Evolutionary conservation across 2,888 invertebrate species (phyloP), one percentile per base, ranked within the genome.

Genomic region (Spisula solida): DNA sequence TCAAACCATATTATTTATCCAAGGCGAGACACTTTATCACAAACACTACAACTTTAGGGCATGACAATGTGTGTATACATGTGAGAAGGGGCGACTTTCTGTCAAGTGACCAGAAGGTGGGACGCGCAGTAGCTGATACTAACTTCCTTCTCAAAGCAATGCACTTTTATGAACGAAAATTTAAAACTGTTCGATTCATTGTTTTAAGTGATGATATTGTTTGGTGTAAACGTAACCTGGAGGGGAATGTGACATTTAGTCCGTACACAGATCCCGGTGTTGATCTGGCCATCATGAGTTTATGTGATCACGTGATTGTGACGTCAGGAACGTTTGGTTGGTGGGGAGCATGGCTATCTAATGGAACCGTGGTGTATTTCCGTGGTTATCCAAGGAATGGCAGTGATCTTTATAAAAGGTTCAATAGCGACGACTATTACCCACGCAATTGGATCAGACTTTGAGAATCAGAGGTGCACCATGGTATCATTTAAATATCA

Each of bases 311-410:
- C 51, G 56, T 81, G 20, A 20, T 81, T 34, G 34, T 81, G 8
- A 81, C 81, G 12, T 31, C 56, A 1, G 81, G 81, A 12, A 34
- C 81, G n/a, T 81, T 81, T 56, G 81, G 81, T 10, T 81, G 81
- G 56, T 86, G 16, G 81, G 80, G 29, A 41, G 79, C n/a, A 1
- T 51, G 48, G 25, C 20, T 18, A 2, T 51, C 29, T 6, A n/a
- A 51, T 29, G 31, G 25, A n/a, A 51, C n/a, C 1, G 47, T n/a
- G 5, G 51, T 41, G 29, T 25, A 48, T 25, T 29, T 6, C 10
- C 51, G 6, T 81, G 51, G 48, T 8, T 48, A 6, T 41, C n/a
- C 81, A 5, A 41, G 20, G 14, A 25, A 10, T n/a, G 10, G 51
- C 1, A 25, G 25, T 25, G 12, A 16, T 6, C 8, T 48, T 25